These are phyloP conservation scores for Rousettus madagascariensis DNA, from an alignment of 2,797 vertebrate species.

Conservation along the genomic window DNA sequence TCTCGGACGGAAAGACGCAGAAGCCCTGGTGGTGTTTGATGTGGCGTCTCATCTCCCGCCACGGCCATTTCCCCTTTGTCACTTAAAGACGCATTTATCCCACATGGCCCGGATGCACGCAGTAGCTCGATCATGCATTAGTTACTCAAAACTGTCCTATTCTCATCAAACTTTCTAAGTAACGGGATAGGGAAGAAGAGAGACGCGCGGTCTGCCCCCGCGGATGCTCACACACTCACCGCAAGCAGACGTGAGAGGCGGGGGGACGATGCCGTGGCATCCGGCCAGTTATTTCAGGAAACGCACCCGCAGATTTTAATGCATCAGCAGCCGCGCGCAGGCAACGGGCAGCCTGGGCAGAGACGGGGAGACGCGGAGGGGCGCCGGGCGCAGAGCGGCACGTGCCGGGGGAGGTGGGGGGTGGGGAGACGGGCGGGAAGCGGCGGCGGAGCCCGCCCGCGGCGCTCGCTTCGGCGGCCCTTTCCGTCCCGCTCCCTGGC, in stretches of 20 bases:
- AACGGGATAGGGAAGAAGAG: not conserved
- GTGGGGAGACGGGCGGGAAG: too few relatives aligned
- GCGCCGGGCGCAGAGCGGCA: too few relatives aligned
- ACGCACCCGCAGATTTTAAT: not conserved
- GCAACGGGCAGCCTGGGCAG: too few relatives aligned
- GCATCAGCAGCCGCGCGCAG: not conserved
- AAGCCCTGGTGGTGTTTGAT: too few relatives aligned
- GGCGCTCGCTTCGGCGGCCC: too few relatives aligned
- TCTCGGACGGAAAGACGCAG: not conserved
- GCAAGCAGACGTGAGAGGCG: not conserved
- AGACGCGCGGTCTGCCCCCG: not conserved
- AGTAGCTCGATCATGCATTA: not conserved
- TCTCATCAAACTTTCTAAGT: not conserved
- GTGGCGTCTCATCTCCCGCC: not conserved
- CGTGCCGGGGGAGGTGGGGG: too few relatives aligned
- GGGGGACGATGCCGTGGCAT: too few relatives aligned
- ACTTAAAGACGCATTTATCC: not conserved
- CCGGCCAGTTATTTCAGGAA: not conserved
- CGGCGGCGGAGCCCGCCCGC: too few relatives aligned
- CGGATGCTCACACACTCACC: not conserved
- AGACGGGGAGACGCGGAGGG: too few relatives aligned
- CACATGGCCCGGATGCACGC: not conserved
- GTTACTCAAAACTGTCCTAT: not conserved
- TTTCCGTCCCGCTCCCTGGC: too few relatives aligned
- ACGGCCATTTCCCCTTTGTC: not conserved